These are phyloP conservation scores for Neofelis nebulosa DNA, from an alignment of 2,113 vertebrate genomes.

Conservation along the genomic window DNA sequence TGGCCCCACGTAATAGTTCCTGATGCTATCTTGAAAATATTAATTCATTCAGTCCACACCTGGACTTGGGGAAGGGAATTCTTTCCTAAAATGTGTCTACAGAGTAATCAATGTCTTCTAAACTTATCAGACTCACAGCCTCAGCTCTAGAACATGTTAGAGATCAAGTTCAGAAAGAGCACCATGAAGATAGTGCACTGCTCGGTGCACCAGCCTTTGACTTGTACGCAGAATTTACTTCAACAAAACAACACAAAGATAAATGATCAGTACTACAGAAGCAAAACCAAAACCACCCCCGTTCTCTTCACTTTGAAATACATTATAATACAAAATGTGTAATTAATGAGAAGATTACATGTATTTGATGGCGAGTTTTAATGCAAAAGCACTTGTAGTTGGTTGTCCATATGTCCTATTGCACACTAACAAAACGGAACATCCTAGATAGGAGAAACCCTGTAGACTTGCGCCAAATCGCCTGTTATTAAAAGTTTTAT, in stretches of 20 bases:
- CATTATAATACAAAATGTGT: neutral
- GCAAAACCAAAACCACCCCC: neutral
- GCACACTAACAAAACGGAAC: neutral
- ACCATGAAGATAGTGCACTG: conserved; percentile 60
- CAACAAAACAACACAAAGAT: conserved; percentile 81
- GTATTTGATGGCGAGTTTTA: neutral
- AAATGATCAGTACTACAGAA: conserved; percentile 83
- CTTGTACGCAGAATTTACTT: conserved; percentile 56
- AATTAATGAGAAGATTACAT: conserved; percentile 44
- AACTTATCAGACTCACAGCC: conserved; percentile 47
- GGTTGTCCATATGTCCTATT: neutral
- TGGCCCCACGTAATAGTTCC: neutral
- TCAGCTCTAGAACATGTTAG: neutral
- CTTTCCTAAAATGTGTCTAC: conserved; percentile 15
- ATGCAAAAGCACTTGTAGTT: conserved; percentile 5
- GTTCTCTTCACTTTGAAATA: conserved; percentile 52
- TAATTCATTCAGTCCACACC: neutral
- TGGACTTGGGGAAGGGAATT: conserved; percentile 37
- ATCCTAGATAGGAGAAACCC: neutral
- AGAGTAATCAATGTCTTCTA: neutral
- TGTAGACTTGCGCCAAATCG: neutral
- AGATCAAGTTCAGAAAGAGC: conserved; percentile 65
- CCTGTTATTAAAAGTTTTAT: neutral
- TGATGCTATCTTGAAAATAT: neutral
- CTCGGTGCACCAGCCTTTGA: neutral